These are phyloP conservation scores for Leptinotarsa peninsularis DNA, from an alignment of 2,888 invertebrate species.

Conservation along the genomic window DNA sequence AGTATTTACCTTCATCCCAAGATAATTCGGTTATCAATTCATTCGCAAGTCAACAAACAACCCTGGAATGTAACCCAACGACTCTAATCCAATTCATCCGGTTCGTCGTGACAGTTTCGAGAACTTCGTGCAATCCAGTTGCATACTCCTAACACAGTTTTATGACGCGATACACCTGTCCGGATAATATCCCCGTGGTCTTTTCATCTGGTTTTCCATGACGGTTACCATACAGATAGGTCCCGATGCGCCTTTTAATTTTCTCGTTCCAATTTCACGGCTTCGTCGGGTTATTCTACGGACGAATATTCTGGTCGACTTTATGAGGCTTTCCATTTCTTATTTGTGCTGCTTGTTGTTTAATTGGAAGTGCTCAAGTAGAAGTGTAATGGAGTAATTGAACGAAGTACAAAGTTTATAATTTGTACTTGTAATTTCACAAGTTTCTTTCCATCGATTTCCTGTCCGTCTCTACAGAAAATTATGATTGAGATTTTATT, in stretches of 20 bases:
- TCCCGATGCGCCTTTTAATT: constrained; percentile 30
- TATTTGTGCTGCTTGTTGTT: background rate
- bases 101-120: constrained; percentile 16
- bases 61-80: background rate
- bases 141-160: constrained; percentile 23
- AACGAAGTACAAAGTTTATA: no score
- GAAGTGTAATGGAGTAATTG: no score
- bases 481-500: no score
- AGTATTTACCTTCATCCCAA: background rate
- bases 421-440: no score
- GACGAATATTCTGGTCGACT: background rate
- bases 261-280: constrained; percentile 17
- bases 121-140: constrained; percentile 26
- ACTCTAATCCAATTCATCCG: constrained; percentile 7
- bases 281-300: background rate
- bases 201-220: constrained; percentile 27
- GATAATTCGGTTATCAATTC: constrained; percentile 2
- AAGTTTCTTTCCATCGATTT: no score
- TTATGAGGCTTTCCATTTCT: background rate
- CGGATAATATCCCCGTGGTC: constrained; percentile 11
- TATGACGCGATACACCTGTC: constrained; percentile 25
- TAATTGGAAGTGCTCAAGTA: background rate
- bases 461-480: no score
- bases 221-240: constrained; percentile 28
- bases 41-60: constrained; percentile 3